Evolutionary conservation across 2,888 invertebrate species (phyloP).

Genomic region (Lochmaea capreae): DNA sequence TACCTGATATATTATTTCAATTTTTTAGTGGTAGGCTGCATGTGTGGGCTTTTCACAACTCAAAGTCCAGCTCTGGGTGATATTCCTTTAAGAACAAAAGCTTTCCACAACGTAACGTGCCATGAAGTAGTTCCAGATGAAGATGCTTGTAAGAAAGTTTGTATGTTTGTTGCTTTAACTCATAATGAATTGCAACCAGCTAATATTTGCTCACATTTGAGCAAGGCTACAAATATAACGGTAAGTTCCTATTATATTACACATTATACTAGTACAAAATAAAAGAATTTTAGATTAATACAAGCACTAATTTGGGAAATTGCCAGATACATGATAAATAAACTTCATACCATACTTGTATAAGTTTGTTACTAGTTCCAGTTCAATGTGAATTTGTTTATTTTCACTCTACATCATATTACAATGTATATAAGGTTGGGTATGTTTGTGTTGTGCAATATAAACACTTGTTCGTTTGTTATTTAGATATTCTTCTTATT

Average conservation of each 20-base stretch:
- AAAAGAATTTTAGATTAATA: too few species aligned
- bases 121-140: constrained; percentile 34
- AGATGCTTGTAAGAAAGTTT: constrained; percentile 38
- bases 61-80: constrained; percentile 27
- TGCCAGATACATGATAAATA: too few species aligned
- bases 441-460: too few species aligned
- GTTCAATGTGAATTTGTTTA: too few species aligned
- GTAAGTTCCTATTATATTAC: too few species aligned
- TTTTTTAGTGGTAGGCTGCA: constrained; percentile 41
- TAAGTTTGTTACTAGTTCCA: too few species aligned
- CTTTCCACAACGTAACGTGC: constrained; percentile 38
- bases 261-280: too few species aligned
- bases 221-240: constrained; percentile 22
- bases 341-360: too few species aligned
- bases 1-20: too few species aligned
- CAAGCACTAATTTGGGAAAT: too few species aligned
- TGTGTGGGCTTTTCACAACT: constrained; percentile 36
- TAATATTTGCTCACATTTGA: constrained; percentile 30
- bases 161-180: constrained; percentile 24
- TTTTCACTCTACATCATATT: too few species aligned
- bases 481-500: not conserved
- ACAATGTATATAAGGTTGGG: too few species aligned
- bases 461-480: not conserved
- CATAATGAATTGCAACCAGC: constrained; percentile 30
- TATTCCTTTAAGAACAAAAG: constrained; percentile 30